phyloP scores from a whole-genome alignment of 2,113 vertebrate genomes.

The Callaeas wilsoni region DNA sequence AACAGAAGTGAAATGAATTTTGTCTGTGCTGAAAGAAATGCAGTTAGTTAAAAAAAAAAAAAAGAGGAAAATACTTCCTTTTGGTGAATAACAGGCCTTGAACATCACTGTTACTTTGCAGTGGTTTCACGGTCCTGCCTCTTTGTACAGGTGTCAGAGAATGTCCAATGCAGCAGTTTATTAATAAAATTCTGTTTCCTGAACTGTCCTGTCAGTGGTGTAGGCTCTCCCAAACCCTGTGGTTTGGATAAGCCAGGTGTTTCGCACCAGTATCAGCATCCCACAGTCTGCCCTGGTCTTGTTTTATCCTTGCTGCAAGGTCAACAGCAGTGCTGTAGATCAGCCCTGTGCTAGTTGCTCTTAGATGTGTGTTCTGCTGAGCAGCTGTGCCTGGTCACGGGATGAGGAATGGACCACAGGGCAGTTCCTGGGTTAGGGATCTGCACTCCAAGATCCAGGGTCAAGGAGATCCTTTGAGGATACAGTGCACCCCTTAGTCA shows the following conservation, averaged over 20 bases:
- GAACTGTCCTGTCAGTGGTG: background rate
- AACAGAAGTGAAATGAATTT: background rate
- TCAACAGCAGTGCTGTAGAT: background rate
- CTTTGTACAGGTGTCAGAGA: background rate
- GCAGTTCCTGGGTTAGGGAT: background rate
- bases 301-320: background rate
- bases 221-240: background rate
- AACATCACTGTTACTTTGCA: background rate
- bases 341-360: background rate
- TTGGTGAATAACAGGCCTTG: background rate
- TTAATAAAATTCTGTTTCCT: background rate
- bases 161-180: background rate
- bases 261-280: background rate
- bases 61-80: background rate
- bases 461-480: background rate
- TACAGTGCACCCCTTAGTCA: background rate
- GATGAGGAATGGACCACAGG: background rate
- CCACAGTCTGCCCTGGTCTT: background rate
- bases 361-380: background rate
- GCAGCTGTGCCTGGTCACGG: background rate
- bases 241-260: background rate
- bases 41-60: background rate
- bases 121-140: background rate
- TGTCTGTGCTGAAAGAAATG: background rate
- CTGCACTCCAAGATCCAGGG: background rate